A percentile compares a stretch with the other conserved stretches of the same genome.
phyloP scores from a whole-genome alignment of 2,113 vertebrate species.

The Coptodon rendalli region DNA sequence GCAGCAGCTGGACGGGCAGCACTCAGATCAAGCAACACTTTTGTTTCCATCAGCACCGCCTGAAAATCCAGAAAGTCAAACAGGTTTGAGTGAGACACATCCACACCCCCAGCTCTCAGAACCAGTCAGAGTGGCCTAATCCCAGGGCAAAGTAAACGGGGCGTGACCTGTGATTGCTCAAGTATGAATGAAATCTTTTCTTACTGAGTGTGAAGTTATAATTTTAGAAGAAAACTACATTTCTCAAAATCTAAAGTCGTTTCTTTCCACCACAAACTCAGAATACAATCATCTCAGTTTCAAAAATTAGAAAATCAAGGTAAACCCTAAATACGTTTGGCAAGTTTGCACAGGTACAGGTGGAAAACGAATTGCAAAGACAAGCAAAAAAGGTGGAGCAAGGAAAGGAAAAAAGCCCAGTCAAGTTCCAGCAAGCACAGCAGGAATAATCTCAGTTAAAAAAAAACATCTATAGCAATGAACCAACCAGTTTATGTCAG shows the following conservation, averaged over 20 bases:
- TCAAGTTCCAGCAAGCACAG: neutral
- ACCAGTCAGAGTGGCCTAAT: neutral
- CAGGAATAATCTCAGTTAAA: neutral
- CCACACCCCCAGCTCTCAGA: neutral
- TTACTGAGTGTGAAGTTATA: neutral
- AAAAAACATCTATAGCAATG: neutral
- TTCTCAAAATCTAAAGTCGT: neutral
- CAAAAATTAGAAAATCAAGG: neutral
- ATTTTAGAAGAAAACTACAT: neutral
- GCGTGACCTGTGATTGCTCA: neutral
- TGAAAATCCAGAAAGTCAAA: neutral
- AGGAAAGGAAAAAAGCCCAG: neutral
- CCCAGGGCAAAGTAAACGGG: neutral
- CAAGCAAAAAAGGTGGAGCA: neutral
- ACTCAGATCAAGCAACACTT: neutral
- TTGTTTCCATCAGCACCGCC: neutral
- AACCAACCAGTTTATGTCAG: neutral
- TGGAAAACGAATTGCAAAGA: neutral
- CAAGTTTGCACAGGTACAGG: neutral
- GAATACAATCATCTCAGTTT: neutral
- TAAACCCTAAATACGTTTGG: neutral
- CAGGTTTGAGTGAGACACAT: neutral
- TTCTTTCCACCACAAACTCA: neutral
- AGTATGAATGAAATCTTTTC: neutral
- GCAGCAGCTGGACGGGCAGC: neutral